Conservation (phyloP, 2,797 vertebrate species). For the Pygocentrus nattereri region DNA sequence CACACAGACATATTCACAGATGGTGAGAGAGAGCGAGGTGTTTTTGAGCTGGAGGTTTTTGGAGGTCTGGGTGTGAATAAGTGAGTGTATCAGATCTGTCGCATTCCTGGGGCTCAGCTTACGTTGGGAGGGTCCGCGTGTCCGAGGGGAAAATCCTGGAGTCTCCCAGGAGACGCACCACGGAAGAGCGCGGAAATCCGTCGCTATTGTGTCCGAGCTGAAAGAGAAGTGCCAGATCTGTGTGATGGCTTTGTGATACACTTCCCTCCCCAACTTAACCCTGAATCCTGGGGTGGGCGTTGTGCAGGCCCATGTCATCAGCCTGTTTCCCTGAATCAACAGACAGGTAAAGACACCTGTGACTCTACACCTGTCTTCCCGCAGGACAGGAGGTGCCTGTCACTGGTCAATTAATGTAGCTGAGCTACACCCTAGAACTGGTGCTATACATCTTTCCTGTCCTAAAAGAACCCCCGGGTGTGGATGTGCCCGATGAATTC, state of each 20-base stretch:
- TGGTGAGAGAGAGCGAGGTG: neutral
- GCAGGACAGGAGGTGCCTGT: constrained; percentile 18
- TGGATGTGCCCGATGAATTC: constrained; percentile 36
- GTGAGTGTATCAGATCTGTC: constrained; percentile 51
- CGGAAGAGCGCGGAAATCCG: constrained; percentile 18
- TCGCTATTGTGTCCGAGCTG: constrained; percentile 29
- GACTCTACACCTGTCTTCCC: constrained; percentile 13
- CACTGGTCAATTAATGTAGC: constrained; percentile 25
- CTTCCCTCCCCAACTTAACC: neutral
- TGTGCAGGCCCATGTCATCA: neutral
- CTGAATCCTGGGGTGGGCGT: neutral
- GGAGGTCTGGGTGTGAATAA: constrained; percentile 42
- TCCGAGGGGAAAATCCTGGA: constrained; percentile 33
- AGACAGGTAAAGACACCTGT: constrained; percentile 38
- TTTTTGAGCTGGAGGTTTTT: constrained; percentile 30
- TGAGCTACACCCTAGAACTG: constrained; percentile 19
- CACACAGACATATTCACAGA: neutral
- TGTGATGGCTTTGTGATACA: constrained; percentile 26
- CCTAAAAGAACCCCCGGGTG: constrained; percentile 37
- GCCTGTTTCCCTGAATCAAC: constrained; percentile 10
- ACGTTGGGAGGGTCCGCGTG: constrained; percentile 43
- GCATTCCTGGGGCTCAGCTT: constrained; percentile 52
- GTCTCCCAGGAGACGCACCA: constrained; percentile 40
- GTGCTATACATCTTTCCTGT: constrained; percentile 13
- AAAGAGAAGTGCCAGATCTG: constrained; percentile 38